Evolutionary conservation across 2,113 vertebrate species (phyloP).

Genomic region (Chionomys nivalis): DNA sequence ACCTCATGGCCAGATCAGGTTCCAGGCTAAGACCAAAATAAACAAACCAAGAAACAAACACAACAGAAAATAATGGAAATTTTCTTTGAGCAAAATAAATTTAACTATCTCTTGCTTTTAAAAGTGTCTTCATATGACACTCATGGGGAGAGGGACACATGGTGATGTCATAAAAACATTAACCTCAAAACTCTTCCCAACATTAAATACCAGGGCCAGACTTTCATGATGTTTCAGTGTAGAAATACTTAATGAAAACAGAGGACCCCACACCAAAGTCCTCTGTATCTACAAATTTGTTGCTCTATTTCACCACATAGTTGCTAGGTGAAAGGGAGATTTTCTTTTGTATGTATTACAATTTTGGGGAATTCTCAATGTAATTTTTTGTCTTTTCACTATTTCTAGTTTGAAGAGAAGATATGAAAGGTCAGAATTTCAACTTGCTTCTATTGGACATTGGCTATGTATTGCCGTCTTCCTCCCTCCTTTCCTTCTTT

Average conservation of each 20-base stretch:
- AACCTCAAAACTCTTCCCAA: neutral
- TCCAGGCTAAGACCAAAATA: neutral
- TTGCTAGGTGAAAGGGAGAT: neutral
- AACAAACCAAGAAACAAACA: neutral
- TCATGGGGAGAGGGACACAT: neutral
- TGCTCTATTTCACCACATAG: neutral
- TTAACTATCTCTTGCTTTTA: slow-evolving; percentile 35
- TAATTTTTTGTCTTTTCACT: neutral
- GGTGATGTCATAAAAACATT: neutral
- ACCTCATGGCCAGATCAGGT: neutral
- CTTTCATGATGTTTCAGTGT: neutral
- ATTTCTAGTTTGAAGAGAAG: slow-evolving; percentile 17
- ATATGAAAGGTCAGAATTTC: neutral
- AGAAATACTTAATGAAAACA: slow-evolving; percentile 11
- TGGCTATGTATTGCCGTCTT: neutral
- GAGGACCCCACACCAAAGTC: neutral
- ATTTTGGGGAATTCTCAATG: neutral
- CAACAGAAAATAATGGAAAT: neutral
- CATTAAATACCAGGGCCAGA: slow-evolving; percentile 54
- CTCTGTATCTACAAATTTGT: slow-evolving; percentile 9
- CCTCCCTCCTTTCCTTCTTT: neutral
- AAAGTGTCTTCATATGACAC: slow-evolving; percentile 30
- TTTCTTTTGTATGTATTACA: neutral
- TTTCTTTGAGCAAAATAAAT: slow-evolving; percentile 24
- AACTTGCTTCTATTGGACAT: neutral